Percentiles rank a stretch among this genome's conserved stretches.
Evolutionary conservation across 2,888 invertebrate genomes (phyloP).

Genomic region (Torymus tubicola): DNA sequence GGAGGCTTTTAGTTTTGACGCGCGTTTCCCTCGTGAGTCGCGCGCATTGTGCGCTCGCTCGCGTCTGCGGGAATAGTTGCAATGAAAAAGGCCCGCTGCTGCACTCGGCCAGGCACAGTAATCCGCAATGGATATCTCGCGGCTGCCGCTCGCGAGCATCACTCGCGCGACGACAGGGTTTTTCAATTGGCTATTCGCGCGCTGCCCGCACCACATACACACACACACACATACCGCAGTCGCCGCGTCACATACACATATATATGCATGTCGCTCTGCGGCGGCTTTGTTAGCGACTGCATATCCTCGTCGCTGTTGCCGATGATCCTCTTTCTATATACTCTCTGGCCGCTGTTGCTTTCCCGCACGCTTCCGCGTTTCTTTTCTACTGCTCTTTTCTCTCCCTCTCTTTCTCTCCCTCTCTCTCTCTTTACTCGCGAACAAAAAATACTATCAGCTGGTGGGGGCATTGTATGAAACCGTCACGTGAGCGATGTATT

Average conservation of each 20-base stretch:
- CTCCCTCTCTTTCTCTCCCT: background rate
- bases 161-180: constrained; percentile 61
- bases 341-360: constrained; percentile 26
- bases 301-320: constrained; percentile 52
- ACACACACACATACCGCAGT: too few species aligned
- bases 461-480: too few species aligned
- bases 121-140: constrained; percentile 64
- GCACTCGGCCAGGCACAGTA: constrained; percentile 44
- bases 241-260: constrained; percentile 15
- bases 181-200: constrained; percentile 67
- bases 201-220: too few species aligned
- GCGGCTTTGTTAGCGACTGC: constrained; percentile 63
- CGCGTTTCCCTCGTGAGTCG: constrained; percentile 54
- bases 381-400: constrained; percentile 33
- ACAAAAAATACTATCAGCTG: too few species aligned
- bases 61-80: constrained; percentile 32
- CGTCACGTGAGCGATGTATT: too few species aligned
- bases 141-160: constrained; percentile 58
- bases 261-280: constrained; percentile 41
- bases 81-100: constrained; percentile 44
- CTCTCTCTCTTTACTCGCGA: too few species aligned
- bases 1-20: constrained; percentile 58
- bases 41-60: too few species aligned
- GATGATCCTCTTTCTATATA: constrained; percentile 24
- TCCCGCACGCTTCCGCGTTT: constrained; percentile 47